A percentile compares a stretch with the other conserved stretches of the same genome.
phyloP scores from a whole-genome alignment of 2,797 vertebrate genomes.

The Amphiprion clarkii region DNA sequence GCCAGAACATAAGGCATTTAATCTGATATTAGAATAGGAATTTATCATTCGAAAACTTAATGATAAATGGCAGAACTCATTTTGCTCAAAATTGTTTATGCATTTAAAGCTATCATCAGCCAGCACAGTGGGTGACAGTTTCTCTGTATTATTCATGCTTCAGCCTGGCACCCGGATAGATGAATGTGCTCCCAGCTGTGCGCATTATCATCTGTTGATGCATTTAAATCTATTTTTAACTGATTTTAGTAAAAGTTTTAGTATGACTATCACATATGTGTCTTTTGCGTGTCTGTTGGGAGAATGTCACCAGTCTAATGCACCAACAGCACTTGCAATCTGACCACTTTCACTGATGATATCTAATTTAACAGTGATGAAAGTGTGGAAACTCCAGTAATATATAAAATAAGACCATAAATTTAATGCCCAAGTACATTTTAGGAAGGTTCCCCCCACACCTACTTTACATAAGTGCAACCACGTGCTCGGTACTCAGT shows the following conservation, averaged over 20 bases:
- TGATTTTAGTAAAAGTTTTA: not conserved
- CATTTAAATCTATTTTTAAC: not conserved
- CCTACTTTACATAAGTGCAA: too few species aligned
- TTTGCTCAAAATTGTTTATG: not conserved
- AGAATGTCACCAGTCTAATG: not conserved
- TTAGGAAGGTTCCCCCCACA: too few species aligned
- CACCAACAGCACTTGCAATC: too few species aligned
- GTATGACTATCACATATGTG: not conserved
- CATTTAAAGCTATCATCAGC: not conserved
- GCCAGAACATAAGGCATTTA: not conserved
- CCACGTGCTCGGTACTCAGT: too few species aligned
- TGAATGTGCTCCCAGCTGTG: not conserved
- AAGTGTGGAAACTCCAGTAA: not conserved
- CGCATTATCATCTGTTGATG: not conserved
- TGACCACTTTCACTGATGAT: not conserved
- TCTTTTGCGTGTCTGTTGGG: not conserved
- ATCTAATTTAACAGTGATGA: not conserved
- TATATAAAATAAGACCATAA: too few species aligned
- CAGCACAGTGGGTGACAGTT: not conserved
- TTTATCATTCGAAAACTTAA: not conserved
- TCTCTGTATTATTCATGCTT: conserved; percentile 1
- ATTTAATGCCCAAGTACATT: too few species aligned
- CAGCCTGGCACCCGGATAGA: conserved; percentile 1
- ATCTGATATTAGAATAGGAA: not conserved
- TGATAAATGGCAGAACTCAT: not conserved